Conservation (phyloP, 2,888 invertebrate genomes). For the Diloba caeruleocephala region DNA sequence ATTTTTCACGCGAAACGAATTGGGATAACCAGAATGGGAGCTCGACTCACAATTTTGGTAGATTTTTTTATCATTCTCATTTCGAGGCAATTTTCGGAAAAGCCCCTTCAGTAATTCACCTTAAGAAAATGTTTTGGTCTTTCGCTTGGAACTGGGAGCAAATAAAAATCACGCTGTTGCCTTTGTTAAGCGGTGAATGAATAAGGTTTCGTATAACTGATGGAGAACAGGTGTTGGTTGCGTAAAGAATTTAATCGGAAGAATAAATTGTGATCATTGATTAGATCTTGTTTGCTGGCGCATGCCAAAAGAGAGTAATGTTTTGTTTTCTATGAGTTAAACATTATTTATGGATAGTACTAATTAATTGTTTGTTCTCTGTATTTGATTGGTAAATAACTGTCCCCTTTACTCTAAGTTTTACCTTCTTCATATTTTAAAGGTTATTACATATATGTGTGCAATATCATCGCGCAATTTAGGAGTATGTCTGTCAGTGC, state of each 20-base stretch:
- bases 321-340: neutral
- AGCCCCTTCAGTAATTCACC: constrained; percentile 59
- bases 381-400: too few species aligned
- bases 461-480: too few species aligned
- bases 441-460: too few species aligned
- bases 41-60: constrained; percentile 65
- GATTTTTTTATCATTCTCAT: constrained; percentile 59
- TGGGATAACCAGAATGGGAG: constrained; percentile 63
- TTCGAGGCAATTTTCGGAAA: constrained; percentile 59
- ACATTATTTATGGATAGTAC: too few species aligned
- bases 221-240: constrained; percentile 40
- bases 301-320: neutral
- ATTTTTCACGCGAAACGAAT: constrained; percentile 74
- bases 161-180: constrained; percentile 30
- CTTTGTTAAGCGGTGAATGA: constrained; percentile 40
- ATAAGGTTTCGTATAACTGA: constrained; percentile 31
- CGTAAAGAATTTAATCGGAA: constrained; percentile 39
- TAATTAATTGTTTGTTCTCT: too few species aligned
- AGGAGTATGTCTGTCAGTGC: too few species aligned
- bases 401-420: too few species aligned
- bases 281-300: constrained; percentile 11
- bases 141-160: constrained; percentile 18
- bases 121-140: constrained; percentile 47
- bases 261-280: constrained; percentile 31
- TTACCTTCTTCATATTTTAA: too few species aligned